These are phyloP conservation scores for Harpagoxenus sublaevis DNA, from an alignment of 2,888 invertebrate species.

Conservation along the genomic window DNA sequence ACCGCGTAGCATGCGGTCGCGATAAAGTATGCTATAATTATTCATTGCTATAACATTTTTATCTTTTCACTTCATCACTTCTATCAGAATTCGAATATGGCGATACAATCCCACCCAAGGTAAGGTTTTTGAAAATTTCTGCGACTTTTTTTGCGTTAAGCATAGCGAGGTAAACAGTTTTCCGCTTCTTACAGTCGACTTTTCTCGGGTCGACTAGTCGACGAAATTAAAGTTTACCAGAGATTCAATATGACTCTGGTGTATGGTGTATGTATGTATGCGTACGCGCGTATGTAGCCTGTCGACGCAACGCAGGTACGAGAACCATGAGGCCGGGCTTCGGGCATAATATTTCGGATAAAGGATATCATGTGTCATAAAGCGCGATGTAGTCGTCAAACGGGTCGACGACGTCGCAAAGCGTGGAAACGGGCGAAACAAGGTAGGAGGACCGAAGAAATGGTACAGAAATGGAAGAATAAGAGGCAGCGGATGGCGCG, in stretches of 20 bases:
- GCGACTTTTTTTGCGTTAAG: conserved; percentile 46
- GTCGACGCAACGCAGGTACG: conserved; percentile 19
- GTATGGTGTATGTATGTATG: background rate
- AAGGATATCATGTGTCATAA: conserved; percentile 84
- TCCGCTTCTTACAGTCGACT: conserved; percentile 61
- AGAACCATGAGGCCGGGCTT: conserved; percentile 45
- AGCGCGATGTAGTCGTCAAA: conserved; percentile 75
- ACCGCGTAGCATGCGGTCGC: background rate
- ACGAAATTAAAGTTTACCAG: conserved; percentile 77
- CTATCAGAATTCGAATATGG: conserved; percentile 20
- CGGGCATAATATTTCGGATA: conserved; percentile 81
- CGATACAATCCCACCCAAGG: conserved; percentile 26
- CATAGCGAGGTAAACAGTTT: conserved; percentile 15
- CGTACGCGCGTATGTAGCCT: conserved; percentile 1
- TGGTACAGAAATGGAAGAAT: conserved; percentile 55
- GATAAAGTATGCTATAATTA: conserved; percentile 32
- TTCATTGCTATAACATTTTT: conserved; percentile 7
- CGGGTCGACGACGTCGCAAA: conserved; percentile 49
- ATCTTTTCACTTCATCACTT: background rate
- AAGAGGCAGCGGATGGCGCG: conserved; percentile 30
- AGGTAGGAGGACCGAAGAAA: background rate
- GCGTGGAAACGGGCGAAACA: conserved; percentile 26
- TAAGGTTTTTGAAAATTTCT: background rate
- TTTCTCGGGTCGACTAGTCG: conserved; percentile 52
- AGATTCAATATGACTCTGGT: conserved; percentile 73